Base-by-base conservation (phyloP, 1,140 invertebrate species). In the Dendroctonus valens region DNA sequence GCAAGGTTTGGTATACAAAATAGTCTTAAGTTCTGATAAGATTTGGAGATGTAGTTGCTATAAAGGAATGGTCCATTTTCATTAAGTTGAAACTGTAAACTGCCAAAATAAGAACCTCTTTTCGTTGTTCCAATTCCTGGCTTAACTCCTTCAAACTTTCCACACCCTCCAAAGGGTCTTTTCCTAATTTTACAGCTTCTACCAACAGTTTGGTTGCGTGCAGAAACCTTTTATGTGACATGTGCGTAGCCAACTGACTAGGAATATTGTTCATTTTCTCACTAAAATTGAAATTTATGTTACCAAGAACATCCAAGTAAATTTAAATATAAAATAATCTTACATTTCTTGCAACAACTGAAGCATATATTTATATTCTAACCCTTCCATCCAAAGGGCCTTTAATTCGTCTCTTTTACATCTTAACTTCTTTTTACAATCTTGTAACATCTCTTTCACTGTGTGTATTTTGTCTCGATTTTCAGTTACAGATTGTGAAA, bases 391-490 rank as follows among this genome's bases (percentile, higher is more conserved):
- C 92, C 94, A 97, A 55, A 97, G 82, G 73, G 95, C 91, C 71
- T 94, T 88, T 48, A 99, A 81, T 79, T 99, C 96, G 74, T 97
- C 95, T 52, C 95, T 84, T 67, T 93, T 87, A 79, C 95, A 95
- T 66, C 94, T 88, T 48, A 99, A 79, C 39, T 98, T 80, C 15
- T 89, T 89, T 77, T 97, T 95, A 78, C 95, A 98, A 5, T 92
- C 92, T 53, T 88, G 86, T 7, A 99, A 82, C 74, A 95, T 92
- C 66, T 94, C 93, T 76, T 93, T 94, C 0, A 97, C 93, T 5
- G 86, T 87, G 67, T 87, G 84, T 59, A 94, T 91, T 73, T 90
- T 91, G 71, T 91, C 88, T 50, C 94, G 84, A 61, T 95, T 93
- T 44, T 85, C 85, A 50, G 86, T 87, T 6, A 96, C 85, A 70